phyloP scores from a whole-genome alignment of 2,888 invertebrate species.

The Pteria penguin region DNA sequence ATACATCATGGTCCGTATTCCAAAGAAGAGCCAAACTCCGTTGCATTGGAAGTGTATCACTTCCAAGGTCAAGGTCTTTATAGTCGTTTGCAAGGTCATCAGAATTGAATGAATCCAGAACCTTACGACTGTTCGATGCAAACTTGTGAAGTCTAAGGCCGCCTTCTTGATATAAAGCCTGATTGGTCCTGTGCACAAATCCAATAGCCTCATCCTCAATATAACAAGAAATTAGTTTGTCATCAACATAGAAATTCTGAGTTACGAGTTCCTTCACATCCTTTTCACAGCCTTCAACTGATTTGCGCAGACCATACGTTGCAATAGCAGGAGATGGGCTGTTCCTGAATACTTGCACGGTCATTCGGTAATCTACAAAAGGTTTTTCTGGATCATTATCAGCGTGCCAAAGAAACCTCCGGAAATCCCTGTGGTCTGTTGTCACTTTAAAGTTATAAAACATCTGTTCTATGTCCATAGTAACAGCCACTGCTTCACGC shows the following conservation, averaged over 20 bases:
- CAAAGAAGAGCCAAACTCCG: conserved; percentile 46
- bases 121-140: conserved; percentile 47
- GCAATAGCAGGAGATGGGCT: conserved; percentile 44
- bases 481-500: conserved; percentile 46
- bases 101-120: conserved; percentile 44
- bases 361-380: conserved; percentile 38
- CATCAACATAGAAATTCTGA: conserved; percentile 52
- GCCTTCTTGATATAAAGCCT: conserved; percentile 32
- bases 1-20: conserved; percentile 41
- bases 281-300: conserved; percentile 5
- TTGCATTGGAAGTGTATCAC: conserved; percentile 38
- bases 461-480: conserved; percentile 54
- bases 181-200: conserved; percentile 46
- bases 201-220: conserved; percentile 21
- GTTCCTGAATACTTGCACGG: conserved; percentile 25
- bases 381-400: conserved; percentile 29
- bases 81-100: conserved; percentile 46
- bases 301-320: conserved; percentile 44
- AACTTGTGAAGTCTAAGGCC: conserved; percentile 43
- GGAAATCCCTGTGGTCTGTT: conserved; percentile 42
- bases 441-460: conserved; percentile 52
- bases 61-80: conserved; percentile 26
- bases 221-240: conserved; percentile 39
- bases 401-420: conserved; percentile 52
- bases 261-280: conserved; percentile 30